Evolutionary conservation across 1,140 invertebrate genomes (phyloP).

Genomic region (Pachyrhynchus sulphureomaculatus): DNA sequence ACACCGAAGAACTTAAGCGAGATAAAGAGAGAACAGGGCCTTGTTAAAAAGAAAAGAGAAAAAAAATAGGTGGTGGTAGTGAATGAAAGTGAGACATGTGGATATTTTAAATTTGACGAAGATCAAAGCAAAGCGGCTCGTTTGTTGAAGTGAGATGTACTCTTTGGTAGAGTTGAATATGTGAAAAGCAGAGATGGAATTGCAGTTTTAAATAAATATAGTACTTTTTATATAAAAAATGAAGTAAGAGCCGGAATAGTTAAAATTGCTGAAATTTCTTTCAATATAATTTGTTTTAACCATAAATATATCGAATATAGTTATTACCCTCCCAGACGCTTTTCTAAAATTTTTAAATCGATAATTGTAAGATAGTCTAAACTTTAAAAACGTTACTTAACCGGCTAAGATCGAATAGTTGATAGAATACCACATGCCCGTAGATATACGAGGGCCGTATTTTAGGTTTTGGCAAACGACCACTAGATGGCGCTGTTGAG

Average conservation of each 20-base stretch:
- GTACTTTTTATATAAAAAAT: neutral
- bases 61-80: slow-evolving; percentile 42
- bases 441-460: too few relatives aligned
- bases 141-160: slow-evolving; percentile 40
- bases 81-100: slow-evolving; percentile 44
- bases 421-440: too few relatives aligned
- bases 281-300: too few relatives aligned
- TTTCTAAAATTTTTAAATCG: too few relatives aligned
- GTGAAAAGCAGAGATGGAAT: slow-evolving; percentile 17
- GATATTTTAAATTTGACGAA: slow-evolving; percentile 37
- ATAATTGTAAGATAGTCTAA: too few relatives aligned
- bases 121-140: slow-evolving; percentile 38
- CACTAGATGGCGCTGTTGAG: too few relatives aligned
- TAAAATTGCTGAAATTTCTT: neutral
- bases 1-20: neutral
- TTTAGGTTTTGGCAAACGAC: too few relatives aligned
- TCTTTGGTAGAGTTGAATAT: slow-evolving; percentile 36
- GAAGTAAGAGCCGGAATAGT: neutral
- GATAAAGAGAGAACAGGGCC: slow-evolving; percentile 24
- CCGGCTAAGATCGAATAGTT: too few relatives aligned
- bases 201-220: neutral
- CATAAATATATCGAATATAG: too few relatives aligned
- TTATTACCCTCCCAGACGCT: too few relatives aligned
- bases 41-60: slow-evolving; percentile 45
- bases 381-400: too few relatives aligned